Conservation (phyloP, 2,113 vertebrate species). For the Melanocharis versteri region DNA sequence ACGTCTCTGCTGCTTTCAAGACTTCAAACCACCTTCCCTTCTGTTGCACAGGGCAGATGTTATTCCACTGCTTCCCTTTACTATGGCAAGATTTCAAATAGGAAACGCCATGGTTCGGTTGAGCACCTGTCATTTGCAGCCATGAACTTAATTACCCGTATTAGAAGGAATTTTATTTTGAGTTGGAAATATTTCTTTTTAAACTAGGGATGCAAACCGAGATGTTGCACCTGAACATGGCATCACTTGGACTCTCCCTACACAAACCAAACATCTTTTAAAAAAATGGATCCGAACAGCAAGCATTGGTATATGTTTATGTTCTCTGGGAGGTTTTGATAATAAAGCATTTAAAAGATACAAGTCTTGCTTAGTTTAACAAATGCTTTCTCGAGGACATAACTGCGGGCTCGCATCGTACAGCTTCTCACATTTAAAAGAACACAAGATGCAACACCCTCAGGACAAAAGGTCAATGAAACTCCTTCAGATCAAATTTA, state of each 20-base stretch:
- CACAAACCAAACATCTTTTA: neutral
- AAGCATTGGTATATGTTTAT: neutral
- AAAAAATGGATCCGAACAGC: neutral
- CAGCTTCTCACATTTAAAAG: neutral
- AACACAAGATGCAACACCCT: neutral
- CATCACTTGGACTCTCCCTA: neutral
- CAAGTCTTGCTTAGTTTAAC: neutral
- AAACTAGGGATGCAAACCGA: neutral
- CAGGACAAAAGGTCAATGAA: neutral
- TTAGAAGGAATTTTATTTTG: neutral
- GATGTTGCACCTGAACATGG: neutral
- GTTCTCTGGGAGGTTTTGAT: neutral
- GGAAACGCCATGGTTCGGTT: rapidly evolving
- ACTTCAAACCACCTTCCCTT: neutral
- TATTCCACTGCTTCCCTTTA: neutral
- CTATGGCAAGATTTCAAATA: rapidly evolving
- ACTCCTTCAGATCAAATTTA: neutral
- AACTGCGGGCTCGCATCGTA: neutral
- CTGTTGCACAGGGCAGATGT: neutral
- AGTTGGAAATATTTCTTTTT: neutral
- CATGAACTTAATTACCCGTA: neutral
- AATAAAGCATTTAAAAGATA: neutral
- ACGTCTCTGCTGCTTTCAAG: constrained; percentile 14
- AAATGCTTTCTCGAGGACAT: neutral
- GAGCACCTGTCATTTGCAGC: neutral